phyloP scores from a whole-genome alignment of 2,888 invertebrate species.

The Copidosoma aretas region DNA sequence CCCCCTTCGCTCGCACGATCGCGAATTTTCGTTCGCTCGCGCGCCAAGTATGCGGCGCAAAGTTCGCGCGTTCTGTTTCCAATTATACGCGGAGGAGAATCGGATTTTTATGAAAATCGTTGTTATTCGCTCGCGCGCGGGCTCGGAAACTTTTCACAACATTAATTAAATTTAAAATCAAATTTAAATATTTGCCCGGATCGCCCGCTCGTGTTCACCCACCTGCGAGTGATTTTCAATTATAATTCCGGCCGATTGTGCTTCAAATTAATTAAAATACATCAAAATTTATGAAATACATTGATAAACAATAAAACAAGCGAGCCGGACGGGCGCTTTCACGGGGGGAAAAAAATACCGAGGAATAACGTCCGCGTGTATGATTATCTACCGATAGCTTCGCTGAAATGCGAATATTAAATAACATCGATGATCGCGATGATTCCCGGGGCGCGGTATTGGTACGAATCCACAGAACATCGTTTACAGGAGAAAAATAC shows the following conservation, averaged over 20 bases:
- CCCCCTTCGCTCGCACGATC: constrained; percentile 19
- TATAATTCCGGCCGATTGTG: constrained; percentile 38
- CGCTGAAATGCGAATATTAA: too few relatives aligned
- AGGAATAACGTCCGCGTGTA: too few relatives aligned
- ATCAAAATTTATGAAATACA: constrained; percentile 38
- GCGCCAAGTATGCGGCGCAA: constrained; percentile 24
- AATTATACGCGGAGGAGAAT: constrained; percentile 35
- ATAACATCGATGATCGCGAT: too few relatives aligned
- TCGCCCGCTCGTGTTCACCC: constrained; percentile 6
- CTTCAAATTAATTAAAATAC: constrained; percentile 41
- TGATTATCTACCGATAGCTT: too few relatives aligned
- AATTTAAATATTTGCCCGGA: constrained; percentile 39
- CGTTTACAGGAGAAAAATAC: too few relatives aligned
- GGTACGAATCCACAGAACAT: too few relatives aligned
- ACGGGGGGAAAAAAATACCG: constrained; percentile 5
- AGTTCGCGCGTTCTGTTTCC: constrained; percentile 33
- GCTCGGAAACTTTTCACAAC: constrained; percentile 35
- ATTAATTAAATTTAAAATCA: constrained; percentile 41
- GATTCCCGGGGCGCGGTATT: too few relatives aligned
- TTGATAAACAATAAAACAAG: constrained; percentile 31
- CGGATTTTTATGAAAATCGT: constrained; percentile 38
- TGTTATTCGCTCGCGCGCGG: background rate
- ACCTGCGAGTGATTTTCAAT: constrained; percentile 38
- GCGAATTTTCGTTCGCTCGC: constrained; percentile 26
- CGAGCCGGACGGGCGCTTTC: background rate